These are phyloP conservation scores for Nerophis lumbriciformis DNA, from an alignment of 2,113 vertebrate genomes.

Conservation along the genomic window DNA sequence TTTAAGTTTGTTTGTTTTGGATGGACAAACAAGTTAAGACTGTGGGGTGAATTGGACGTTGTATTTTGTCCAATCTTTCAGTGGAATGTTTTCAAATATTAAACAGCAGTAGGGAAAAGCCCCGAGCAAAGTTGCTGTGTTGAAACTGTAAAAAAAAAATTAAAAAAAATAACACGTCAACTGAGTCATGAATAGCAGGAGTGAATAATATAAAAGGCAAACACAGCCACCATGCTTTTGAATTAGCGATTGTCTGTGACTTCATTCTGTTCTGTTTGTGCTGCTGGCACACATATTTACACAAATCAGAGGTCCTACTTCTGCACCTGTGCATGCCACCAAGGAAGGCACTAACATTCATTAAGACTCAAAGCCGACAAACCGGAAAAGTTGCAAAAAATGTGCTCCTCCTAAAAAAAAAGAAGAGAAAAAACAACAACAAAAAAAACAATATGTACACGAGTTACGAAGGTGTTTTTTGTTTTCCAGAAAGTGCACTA, in stretches of 20 bases:
- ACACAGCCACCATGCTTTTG: constrained; percentile 13
- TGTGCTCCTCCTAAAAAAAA: neutral
- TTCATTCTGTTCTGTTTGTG: constrained; percentile 15
- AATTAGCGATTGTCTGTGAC: constrained; percentile 54
- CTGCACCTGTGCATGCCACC: constrained; percentile 22
- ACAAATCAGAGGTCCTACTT: constrained; percentile 15
- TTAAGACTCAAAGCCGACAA: constrained; percentile 45
- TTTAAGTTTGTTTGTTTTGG: constrained; percentile 10
- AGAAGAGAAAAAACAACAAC: no score
- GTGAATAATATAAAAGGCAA: constrained; percentile 21
- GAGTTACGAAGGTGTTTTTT: neutral
- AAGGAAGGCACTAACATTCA: constrained; percentile 22
- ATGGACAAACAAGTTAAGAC: constrained; percentile 20
- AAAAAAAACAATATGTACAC: constrained; percentile 3
- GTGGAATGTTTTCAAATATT: constrained; percentile 51
- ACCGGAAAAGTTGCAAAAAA: constrained; percentile 35
- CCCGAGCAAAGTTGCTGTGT: constrained; percentile 12
- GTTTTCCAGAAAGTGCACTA: constrained; percentile 49
- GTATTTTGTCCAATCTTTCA: neutral
- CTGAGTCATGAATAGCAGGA: constrained; percentile 7
- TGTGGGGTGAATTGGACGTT: constrained; percentile 26
- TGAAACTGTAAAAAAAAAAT: constrained; percentile 24
- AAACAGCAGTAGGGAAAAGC: constrained; percentile 17
- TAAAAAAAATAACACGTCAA: constrained; percentile 11
- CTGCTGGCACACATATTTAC: constrained; percentile 25